phyloP scores from a whole-genome alignment of 2,113 vertebrate genomes.

The Melanocharis versteri region DNA sequence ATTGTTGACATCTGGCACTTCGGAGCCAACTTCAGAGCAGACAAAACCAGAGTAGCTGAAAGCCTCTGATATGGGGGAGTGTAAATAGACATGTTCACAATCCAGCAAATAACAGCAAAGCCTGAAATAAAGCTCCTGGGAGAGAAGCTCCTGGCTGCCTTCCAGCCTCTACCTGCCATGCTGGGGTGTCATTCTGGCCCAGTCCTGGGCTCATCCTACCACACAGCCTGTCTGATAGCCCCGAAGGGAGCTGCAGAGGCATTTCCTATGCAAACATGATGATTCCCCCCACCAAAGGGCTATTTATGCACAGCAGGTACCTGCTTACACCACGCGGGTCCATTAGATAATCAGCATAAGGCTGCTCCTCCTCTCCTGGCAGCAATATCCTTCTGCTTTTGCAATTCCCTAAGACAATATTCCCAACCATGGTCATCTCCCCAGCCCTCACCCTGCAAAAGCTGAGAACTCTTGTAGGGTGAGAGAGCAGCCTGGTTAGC shows the following conservation, averaged over 20 bases:
- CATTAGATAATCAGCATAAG: background rate
- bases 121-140: background rate
- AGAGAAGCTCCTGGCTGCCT: background rate
- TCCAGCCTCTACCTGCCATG: background rate
- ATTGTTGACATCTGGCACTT: background rate
- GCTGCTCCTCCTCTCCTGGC: background rate
- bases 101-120: background rate
- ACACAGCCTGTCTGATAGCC: background rate
- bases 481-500: background rate
- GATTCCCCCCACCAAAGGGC: background rate
- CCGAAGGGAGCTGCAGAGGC: background rate
- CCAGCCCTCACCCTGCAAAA: background rate
- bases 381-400: background rate
- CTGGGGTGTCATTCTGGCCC: background rate
- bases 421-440: background rate
- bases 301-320: background rate
- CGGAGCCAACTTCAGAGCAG: background rate
- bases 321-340: background rate
- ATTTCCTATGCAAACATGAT: background rate
- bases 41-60: background rate
- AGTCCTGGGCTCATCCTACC: background rate
- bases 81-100: background rate
- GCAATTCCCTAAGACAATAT: background rate
- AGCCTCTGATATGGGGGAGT: background rate
- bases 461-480: background rate